Evolutionary conservation across 2,797 vertebrate genomes (phyloP).

Genomic region (Acanthornis magna): DNA sequence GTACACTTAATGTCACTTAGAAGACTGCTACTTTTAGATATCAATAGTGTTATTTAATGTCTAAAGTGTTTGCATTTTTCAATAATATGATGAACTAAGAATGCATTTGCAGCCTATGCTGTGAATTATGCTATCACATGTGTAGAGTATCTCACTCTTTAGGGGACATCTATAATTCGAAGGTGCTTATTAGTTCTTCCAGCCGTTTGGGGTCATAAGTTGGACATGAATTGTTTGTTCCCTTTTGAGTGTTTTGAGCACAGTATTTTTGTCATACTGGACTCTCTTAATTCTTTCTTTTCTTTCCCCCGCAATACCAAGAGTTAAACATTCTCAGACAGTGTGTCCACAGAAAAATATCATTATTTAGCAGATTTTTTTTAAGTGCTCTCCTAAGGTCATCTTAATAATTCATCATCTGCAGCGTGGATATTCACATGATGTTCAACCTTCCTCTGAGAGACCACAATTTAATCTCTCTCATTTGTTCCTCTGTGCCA

Average conservation of each 20-base stretch:
- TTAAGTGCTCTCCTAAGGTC: background rate
- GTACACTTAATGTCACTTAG: background rate
- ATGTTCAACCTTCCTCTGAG: background rate
- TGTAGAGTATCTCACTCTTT: background rate
- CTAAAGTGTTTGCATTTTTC: background rate
- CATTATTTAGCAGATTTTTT: background rate
- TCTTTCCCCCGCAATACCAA: background rate
- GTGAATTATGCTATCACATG: background rate
- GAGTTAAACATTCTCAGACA: background rate
- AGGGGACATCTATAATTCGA: background rate
- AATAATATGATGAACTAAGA: background rate
- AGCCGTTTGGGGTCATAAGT: background rate
- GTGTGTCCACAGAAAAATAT: background rate
- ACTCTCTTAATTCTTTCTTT: background rate
- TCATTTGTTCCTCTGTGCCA: background rate
- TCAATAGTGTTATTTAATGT: background rate
- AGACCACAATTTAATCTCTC: background rate
- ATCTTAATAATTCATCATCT: constrained; percentile 9
- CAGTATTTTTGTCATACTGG: background rate
- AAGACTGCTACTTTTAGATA: background rate
- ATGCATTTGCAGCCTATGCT: background rate
- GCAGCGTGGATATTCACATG: constrained; percentile 5
- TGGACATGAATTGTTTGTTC: background rate
- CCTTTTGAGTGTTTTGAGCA: background rate
- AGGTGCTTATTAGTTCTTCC: background rate